These are phyloP conservation scores for Drosophila atripex DNA, from an alignment of 2,888 invertebrate genomes.

Conservation along the genomic window DNA sequence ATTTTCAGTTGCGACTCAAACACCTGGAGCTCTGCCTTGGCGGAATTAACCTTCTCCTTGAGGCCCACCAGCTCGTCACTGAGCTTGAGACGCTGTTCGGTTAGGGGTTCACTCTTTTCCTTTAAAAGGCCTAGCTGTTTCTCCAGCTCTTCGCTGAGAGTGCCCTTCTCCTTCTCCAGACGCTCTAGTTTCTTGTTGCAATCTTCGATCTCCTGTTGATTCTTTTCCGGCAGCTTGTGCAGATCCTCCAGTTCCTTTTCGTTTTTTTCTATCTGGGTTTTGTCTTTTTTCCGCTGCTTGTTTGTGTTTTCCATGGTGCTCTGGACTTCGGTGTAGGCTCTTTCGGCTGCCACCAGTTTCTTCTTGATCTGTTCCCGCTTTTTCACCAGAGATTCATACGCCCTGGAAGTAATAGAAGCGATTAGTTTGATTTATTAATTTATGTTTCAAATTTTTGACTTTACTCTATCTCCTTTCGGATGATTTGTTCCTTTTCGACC, in stretches of 20 bases:
- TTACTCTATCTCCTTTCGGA: constrained; percentile 82
- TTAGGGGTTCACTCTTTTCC: constrained; percentile 85
- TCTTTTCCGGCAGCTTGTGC: constrained; percentile 89
- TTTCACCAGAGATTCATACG: constrained; percentile 86
- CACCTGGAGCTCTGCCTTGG: constrained; percentile 85
- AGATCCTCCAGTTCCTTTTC: constrained; percentile 88
- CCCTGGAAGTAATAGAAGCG: constrained; percentile 81
- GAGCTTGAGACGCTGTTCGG: constrained; percentile 85
- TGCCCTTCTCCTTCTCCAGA: constrained; percentile 85
- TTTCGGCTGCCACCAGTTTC: constrained; percentile 87
- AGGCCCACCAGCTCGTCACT: constrained; percentile 88
- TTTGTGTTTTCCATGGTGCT: constrained; percentile 89
- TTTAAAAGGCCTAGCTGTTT: constrained; percentile 85
- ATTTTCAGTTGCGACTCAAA: constrained; percentile 92
- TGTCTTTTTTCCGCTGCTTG: constrained; percentile 90
- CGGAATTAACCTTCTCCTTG: constrained; percentile 88
- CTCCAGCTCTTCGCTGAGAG: constrained; percentile 87
- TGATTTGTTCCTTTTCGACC: constrained; percentile 83
- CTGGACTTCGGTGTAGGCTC: constrained; percentile 87
- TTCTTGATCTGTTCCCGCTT: constrained; percentile 86
- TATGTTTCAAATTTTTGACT: constrained; percentile 10
- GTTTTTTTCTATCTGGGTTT: constrained; percentile 88
- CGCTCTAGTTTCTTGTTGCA: constrained; percentile 86
- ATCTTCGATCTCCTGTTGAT: constrained; percentile 88
- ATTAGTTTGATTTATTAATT: background rate